These are phyloP conservation scores for Molanna angustata DNA, from an alignment of 2,888 invertebrate genomes.

Conservation along the genomic window DNA sequence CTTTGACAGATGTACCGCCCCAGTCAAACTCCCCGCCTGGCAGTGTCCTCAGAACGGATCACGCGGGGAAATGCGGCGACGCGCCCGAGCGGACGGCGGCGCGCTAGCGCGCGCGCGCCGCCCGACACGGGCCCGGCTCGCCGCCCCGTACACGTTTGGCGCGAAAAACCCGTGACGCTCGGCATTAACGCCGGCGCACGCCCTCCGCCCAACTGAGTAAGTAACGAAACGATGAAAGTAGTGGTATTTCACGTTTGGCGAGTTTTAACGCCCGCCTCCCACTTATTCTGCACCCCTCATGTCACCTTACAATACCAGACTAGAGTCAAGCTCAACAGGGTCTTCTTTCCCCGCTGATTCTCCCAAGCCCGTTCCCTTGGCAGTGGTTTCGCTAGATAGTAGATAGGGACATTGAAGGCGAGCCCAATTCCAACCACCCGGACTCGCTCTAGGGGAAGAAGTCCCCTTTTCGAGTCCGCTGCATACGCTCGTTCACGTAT, in stretches of 20 bases:
- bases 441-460: too few species aligned
- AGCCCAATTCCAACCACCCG: too few species aligned
- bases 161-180: too few species aligned
- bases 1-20: too few species aligned
- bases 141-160: too few species aligned
- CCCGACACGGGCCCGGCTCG: too few species aligned
- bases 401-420: constrained; percentile 48
- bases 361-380: constrained; percentile 65
- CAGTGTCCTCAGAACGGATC: constrained; percentile 57
- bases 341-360: constrained; percentile 70
- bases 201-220: constrained; percentile 40
- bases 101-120: constrained; percentile 50
- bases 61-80: constrained; percentile 42
- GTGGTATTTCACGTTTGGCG: constrained; percentile 41
- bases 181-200: constrained; percentile 35
- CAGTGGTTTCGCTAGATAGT: constrained; percentile 33
- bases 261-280: constrained; percentile 47
- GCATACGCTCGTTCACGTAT: too few species aligned
- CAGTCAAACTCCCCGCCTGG: too few species aligned
- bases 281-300: constrained; percentile 61
- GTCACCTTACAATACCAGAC: constrained; percentile 61
- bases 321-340: constrained; percentile 67
- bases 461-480: too few species aligned
- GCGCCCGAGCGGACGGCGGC: constrained; percentile 46
- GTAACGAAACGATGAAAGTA: constrained; percentile 41